Evolutionary conservation across 2,113 vertebrate genomes (phyloP), one percentile per base, ranked within the genome.

Genomic region (Cromileptes altivelis): DNA sequence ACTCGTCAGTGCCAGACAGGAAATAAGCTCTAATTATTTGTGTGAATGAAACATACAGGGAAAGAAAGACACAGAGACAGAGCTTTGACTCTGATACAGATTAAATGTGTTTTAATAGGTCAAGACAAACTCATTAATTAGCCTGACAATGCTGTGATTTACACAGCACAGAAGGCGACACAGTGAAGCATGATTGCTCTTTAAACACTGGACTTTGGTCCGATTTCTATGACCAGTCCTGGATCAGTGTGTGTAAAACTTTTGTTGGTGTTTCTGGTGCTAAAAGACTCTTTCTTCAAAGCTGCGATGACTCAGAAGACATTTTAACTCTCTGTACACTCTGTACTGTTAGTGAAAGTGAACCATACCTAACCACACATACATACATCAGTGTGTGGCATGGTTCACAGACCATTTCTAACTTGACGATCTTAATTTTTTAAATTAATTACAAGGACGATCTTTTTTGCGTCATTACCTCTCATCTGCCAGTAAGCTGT

Each of bases 21-120:
- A 89, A 89, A 70, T 81, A 0, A 13, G 6, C 40, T 21, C 19
- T 50, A 60, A 64, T 68, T 60, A 74, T 79, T 63, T 81, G 27
- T 50, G n/a, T 58, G 42, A 61, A 42, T 62, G 56, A 71, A 42
- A 61, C 15, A 63, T 5, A 61, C 25, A 50, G 42, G 12, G n/a
- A 37, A 18, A 47, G 25, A 33, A 12, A 64, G 42, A 68, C 17
- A 63, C 27, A 42, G 11, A n/a, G 13, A 18, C 47, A 37, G 15
- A 18, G 40, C 21, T 70, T 42, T 63, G 53, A 75, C 40, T 37
- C 33, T n/a, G 11, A 70, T 13, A 65, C 40, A 80, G 47, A 76
- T 25, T 17, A 58, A n/a, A 13, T 25, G 19, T 61, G 15, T n/a
- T 61, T 65, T 11, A 58, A 78, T 25, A 64, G 30, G 19, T 55